phyloP scores from a whole-genome alignment of 2,797 vertebrate species.

The Danio tinwini region DNA sequence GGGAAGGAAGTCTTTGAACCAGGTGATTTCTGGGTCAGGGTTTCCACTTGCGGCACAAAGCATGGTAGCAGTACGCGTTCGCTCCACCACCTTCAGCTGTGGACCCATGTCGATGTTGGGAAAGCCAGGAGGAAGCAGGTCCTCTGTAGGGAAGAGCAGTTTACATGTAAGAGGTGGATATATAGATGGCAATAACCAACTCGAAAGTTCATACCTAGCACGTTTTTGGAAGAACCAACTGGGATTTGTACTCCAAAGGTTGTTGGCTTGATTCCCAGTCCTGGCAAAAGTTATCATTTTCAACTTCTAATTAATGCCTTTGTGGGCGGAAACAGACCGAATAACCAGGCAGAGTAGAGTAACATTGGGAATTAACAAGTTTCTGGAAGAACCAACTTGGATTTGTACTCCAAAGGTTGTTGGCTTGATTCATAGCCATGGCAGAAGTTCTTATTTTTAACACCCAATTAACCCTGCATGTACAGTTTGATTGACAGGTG shows the following conservation, averaged over 20 bases:
- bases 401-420: too few species aligned
- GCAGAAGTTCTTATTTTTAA: too few species aligned
- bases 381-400: neutral
- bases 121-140: constrained; percentile 92
- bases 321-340: too few species aligned
- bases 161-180: constrained; percentile 1
- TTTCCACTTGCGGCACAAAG: constrained; percentile 96
- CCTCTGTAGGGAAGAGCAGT: constrained; percentile 80
- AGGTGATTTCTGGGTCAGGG: constrained; percentile 97
- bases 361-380: neutral
- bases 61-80: constrained; percentile 96
- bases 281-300: too few species aligned
- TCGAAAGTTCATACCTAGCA: neutral
- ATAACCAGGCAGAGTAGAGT: too few species aligned
- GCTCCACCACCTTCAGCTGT: constrained; percentile 96
- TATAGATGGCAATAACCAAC: neutral
- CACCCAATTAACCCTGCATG: too few species aligned
- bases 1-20: constrained; percentile 98
- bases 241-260: too few species aligned
- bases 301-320: too few species aligned
- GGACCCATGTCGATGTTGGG: constrained; percentile 99
- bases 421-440: too few species aligned
- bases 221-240: neutral
- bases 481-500: too few species aligned
- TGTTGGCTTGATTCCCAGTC: too few species aligned